Percentiles rank a stretch among this genome's conserved stretches.
Evolutionary conservation across 2,888 invertebrate species (phyloP).

Genomic region (Agriopis leucophaearia): DNA sequence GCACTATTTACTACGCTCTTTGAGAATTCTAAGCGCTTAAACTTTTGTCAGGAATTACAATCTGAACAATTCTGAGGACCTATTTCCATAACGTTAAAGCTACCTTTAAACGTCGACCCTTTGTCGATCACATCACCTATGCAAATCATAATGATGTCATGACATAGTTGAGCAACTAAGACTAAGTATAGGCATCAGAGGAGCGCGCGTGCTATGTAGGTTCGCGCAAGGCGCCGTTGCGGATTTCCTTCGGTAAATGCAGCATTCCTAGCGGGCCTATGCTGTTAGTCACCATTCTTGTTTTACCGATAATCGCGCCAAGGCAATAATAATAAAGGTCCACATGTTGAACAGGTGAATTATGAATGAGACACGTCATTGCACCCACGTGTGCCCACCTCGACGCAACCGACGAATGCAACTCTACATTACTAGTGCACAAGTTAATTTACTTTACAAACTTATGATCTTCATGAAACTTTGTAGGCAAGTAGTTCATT

Average conservation of each 20-base stretch:
- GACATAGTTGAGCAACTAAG: slow-evolving; percentile 49
- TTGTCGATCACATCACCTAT: slow-evolving; percentile 65
- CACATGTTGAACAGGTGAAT: slow-evolving; percentile 71
- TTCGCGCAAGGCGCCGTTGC: slow-evolving; percentile 74
- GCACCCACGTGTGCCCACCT: slow-evolving; percentile 45
- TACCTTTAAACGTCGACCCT: slow-evolving; percentile 48
- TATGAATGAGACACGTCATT: slow-evolving; percentile 75
- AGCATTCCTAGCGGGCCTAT: slow-evolving; percentile 76
- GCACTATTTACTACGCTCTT: slow-evolving; percentile 36
- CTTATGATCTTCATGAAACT: too few species aligned
- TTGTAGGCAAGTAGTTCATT: too few species aligned
- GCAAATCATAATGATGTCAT: slow-evolving; percentile 77
- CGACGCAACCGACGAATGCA: slow-evolving; percentile 27
- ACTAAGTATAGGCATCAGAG: slow-evolving; percentile 57
- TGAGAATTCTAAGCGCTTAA: slow-evolving; percentile 26
- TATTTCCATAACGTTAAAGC: slow-evolving; percentile 47
- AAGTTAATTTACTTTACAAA: too few species aligned
- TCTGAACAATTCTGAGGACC: slow-evolving; percentile 44
- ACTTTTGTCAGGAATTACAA: slow-evolving; percentile 35
- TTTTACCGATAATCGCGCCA: slow-evolving; percentile 66
- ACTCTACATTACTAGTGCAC: slow-evolving; percentile 17
- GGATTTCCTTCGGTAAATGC: slow-evolving; percentile 83
- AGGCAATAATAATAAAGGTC: slow-evolving; percentile 56
- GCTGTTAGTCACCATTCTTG: slow-evolving; percentile 72
- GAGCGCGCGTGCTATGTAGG: slow-evolving; percentile 60